Conservation (phyloP, 2,113 vertebrate species). For the Neoarius graeffei region DNA sequence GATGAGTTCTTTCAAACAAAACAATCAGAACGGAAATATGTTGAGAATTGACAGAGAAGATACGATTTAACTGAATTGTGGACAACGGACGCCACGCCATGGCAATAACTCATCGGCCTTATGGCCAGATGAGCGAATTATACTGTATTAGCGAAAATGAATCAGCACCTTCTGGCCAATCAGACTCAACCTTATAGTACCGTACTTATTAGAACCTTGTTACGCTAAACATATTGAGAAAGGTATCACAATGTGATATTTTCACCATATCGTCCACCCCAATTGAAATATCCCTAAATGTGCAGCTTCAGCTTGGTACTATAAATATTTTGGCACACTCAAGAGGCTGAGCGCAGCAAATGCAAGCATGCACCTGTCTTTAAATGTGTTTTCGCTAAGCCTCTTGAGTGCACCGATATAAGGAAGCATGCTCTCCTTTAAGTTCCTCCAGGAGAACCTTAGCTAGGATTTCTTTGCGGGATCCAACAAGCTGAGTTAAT, state of each 20-base stretch:
- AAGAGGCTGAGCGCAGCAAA: neutral
- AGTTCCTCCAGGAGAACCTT: conserved; percentile 44
- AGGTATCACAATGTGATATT: neutral
- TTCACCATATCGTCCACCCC: neutral
- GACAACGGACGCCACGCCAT: no score
- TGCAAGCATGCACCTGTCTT: neutral
- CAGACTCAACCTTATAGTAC: neutral
- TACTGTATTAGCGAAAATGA: neutral
- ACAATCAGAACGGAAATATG: no score
- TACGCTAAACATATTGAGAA: neutral
- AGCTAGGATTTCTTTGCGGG: conserved; percentile 56
- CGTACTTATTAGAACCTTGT: neutral
- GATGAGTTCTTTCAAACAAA: no score
- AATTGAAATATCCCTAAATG: neutral
- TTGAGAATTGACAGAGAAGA: no score
- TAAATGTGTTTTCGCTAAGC: neutral
- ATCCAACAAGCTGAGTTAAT: conserved; percentile 60
- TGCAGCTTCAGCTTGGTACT: conserved; percentile 3
- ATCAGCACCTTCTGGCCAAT: neutral
- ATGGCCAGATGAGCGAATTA: no score
- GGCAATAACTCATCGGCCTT: no score
- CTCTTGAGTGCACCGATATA: conserved; percentile 13
- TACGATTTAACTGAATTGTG: no score
- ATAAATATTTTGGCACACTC: conserved; percentile 22
- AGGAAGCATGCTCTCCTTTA: conserved; percentile 54